These are phyloP conservation scores for Hafferia zeledoni DNA, from an alignment of 2,797 vertebrate species.

Conservation along the genomic window DNA sequence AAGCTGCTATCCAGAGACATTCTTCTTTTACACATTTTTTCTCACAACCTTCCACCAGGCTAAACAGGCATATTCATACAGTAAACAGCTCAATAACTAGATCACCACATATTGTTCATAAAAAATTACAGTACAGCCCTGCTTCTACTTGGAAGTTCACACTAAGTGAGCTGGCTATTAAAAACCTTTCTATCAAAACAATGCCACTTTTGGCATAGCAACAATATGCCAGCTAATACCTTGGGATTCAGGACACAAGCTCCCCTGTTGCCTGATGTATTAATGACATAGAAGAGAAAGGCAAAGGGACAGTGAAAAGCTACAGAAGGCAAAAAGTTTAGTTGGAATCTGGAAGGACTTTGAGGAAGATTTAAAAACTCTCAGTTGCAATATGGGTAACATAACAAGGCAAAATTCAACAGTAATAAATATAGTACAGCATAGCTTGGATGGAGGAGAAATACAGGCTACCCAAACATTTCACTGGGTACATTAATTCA, in stretches of 20 bases:
- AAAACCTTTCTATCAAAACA: background rate
- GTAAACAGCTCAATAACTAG: constrained; percentile 19
- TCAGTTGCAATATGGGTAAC: background rate
- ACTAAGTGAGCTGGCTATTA: background rate
- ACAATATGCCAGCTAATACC: background rate
- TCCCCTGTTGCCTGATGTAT: background rate
- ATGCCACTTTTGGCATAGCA: background rate
- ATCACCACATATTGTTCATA: background rate
- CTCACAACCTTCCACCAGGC: background rate
- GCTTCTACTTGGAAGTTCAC: background rate
- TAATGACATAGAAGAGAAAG: background rate
- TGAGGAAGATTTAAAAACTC: background rate
- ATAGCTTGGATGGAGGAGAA: background rate
- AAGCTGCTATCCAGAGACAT: background rate
- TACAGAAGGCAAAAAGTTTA: background rate
- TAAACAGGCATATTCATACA: background rate
- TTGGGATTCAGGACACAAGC: background rate
- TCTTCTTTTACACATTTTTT: background rate
- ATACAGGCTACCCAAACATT: background rate
- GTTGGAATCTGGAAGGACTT: background rate
- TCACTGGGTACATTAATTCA: background rate
- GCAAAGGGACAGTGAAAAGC: background rate
- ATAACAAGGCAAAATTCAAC: background rate
- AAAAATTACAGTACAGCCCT: background rate
- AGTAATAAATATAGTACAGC: background rate